Conservation (phyloP, 2,797 vertebrate species). For the Geotrypetes seraphini region DNA sequence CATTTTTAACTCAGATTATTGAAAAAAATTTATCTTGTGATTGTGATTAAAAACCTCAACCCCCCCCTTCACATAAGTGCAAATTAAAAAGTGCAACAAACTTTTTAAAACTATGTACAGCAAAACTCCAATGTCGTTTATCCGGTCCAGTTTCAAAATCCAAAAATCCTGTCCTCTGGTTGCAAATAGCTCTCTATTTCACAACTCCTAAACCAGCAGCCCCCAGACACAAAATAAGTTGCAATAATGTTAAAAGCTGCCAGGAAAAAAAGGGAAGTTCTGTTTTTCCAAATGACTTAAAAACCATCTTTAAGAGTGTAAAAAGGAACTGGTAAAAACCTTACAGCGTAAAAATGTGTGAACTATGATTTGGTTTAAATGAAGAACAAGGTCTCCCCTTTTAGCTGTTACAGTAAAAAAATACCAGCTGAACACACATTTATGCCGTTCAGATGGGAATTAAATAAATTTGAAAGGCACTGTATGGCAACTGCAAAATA, state of each 20-base stretch:
- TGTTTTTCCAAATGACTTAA: slow-evolving; percentile 90
- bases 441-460: slow-evolving; percentile 77
- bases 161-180: slow-evolving; percentile 41
- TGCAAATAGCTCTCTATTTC: slow-evolving; percentile 54
- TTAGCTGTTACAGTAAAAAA: slow-evolving; percentile 91
- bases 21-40: slow-evolving; percentile 70
- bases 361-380: slow-evolving; percentile 98
- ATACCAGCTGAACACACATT: slow-evolving; percentile 80
- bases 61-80: slow-evolving; percentile 79
- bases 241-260: slow-evolving; percentile 89
- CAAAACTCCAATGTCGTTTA: slow-evolving; percentile 63
- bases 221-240: slow-evolving; percentile 64
- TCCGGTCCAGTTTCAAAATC: slow-evolving; percentile 69
- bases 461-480: slow-evolving; percentile 95
- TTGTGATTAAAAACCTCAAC: slow-evolving; percentile 96
- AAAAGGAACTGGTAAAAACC: slow-evolving; percentile 98
- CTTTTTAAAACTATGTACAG: slow-evolving; percentile 81
- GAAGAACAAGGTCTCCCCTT: slow-evolving; percentile 89
- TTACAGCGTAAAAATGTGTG: slow-evolving; percentile 93
- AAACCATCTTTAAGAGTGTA: slow-evolving; percentile 91
- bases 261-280: slow-evolving; percentile 81
- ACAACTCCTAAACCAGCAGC: slow-evolving; percentile 59
- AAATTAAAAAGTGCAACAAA: slow-evolving; percentile 96
- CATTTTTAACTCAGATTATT: slow-evolving; percentile 68
- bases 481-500: slow-evolving; percentile 91